Conservation (phyloP, 1,140 invertebrate species). For the Portunus trituberculatus region DNA sequence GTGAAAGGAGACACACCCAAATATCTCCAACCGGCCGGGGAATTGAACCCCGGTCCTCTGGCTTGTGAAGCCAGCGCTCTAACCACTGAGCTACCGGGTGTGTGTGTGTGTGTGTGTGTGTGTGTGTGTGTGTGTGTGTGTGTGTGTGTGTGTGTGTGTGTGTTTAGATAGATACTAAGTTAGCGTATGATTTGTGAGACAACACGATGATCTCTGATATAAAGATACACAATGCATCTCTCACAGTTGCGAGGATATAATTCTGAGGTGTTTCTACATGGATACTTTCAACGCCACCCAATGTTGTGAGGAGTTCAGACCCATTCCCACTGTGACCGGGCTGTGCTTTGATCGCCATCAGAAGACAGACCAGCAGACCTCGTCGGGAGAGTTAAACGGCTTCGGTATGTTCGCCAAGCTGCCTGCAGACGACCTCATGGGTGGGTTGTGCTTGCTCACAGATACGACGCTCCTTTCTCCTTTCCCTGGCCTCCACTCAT, state of each 20-base stretch:
- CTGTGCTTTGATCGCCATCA: background rate
- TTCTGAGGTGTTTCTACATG: conserved; percentile 1
- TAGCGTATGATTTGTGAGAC: no score
- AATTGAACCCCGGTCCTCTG: no score
- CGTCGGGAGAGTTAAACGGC: conserved; percentile 48
- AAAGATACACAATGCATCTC: background rate
- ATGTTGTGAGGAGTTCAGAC: conserved; percentile 37
- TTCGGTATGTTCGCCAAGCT: conserved; percentile 23
- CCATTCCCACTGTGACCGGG: conserved; percentile 46
- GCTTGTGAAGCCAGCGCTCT: no score
- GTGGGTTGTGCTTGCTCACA: background rate
- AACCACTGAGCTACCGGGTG: no score
- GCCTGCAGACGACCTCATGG: background rate
- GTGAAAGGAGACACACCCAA: no score
- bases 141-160: background rate
- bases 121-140: background rate
- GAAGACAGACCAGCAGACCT: background rate
- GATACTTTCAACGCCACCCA: background rate
- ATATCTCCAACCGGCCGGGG: no score
- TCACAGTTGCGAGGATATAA: conserved; percentile 51
- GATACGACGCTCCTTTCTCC: background rate
- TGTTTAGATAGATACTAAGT: background rate
- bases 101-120: no score
- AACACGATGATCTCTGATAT: no score
- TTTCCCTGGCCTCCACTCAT: no score